Evolutionary conservation across 2,888 invertebrate species (phyloP).

Genomic region (Amphipyra berbera): DNA sequence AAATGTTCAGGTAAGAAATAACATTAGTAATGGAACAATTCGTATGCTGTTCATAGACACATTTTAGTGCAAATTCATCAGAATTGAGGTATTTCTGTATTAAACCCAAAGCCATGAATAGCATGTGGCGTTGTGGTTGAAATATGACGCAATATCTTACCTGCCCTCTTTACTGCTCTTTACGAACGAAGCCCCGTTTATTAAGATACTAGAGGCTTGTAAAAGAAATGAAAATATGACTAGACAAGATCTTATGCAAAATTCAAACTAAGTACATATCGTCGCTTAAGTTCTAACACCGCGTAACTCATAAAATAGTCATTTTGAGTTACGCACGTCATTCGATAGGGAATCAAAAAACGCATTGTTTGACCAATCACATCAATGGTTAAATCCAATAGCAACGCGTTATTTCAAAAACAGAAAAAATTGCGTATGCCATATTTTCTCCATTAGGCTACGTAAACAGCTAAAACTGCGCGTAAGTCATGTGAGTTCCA

Average conservation of each 20-base stretch:
- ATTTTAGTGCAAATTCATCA: constrained; percentile 37
- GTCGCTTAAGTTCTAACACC: too few relatives aligned
- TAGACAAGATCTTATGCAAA: neutral
- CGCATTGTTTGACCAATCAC: too few relatives aligned
- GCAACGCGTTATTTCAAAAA: too few relatives aligned
- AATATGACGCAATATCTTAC: constrained; percentile 71
- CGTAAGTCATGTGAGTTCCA: too few relatives aligned
- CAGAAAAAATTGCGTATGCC: too few relatives aligned
- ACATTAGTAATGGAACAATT: constrained; percentile 5
- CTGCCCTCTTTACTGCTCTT: constrained; percentile 39
- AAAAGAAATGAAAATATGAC: constrained; percentile 29
- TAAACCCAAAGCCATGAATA: constrained; percentile 62
- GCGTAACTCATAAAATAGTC: too few relatives aligned
- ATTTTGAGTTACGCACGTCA: too few relatives aligned
- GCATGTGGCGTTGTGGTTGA: constrained; percentile 69
- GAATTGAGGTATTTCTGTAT: constrained; percentile 54
- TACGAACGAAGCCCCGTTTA: constrained; percentile 39
- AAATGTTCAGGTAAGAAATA: neutral
- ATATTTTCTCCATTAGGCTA: too few relatives aligned
- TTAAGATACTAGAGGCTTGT: constrained; percentile 45
- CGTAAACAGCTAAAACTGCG: too few relatives aligned
- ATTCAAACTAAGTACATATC: too few relatives aligned
- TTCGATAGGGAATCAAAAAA: too few relatives aligned
- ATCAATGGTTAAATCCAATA: too few relatives aligned
- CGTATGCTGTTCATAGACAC: neutral